Evolutionary conservation across 1,140 invertebrate genomes (phyloP), one percentile per base, ranked within the genome.

Genomic region (Homalodisca vitripennis): DNA sequence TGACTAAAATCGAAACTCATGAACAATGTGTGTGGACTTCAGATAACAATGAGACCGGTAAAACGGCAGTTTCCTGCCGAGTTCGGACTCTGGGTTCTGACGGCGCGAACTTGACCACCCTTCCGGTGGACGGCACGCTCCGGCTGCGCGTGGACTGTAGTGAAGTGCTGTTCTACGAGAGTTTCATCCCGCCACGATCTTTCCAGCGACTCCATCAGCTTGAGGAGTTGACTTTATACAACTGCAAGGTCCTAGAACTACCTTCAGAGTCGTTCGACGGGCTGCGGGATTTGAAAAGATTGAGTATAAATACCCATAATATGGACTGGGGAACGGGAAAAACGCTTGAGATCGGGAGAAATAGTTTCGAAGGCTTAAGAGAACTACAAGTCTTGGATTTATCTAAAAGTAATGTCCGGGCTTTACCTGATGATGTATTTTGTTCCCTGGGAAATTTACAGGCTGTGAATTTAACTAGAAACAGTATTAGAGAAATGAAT

Each of bases 401-500:
- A 71, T 84, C 88, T 63, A 86, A 91, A 76, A 95, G 93, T 80
- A 93, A 94, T 80, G 86, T 96, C 60, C 84, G 87, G 64, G 83
- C 86, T 1, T 77, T 95, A 72, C 91, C 93, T 1, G 85, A 86
- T 14, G 87, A 86, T 48, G 83, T 89, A 31, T 88, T 94, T 65
- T 94, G 92, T 77, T 84, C 87, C 2, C 80, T 97, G 68, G 84
- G 85, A 62, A 92, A 90, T 75, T 81, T 97, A 3, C 90, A 91
- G 75, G 85, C 87, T 60, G 81, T 97, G 26, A 95, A 97, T 81
- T 82, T 95, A 69, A 94, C 92, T 12, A 83, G 86, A 26, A 95
- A 95, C 79, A 86, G 87, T 73, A 87, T 96, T 70, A 83, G 84
- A 55, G 88, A 88, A 47, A 82, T 92, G 6, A 86, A 89, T 32